Conservation (phyloP, 64 coral and sea anemone species). For the Stichodactyla mertensii region DNA sequence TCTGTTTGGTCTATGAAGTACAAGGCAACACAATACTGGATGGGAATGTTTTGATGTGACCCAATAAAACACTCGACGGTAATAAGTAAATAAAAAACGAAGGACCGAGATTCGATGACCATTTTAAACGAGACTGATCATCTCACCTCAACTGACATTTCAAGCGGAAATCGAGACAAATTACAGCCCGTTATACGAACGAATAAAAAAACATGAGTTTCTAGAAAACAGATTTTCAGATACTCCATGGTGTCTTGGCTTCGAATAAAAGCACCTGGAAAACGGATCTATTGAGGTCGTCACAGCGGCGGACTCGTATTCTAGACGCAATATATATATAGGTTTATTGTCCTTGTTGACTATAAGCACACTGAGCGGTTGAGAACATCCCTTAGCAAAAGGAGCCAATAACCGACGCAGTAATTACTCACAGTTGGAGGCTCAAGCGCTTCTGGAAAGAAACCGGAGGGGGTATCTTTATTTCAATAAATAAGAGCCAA, state of each 20-base stretch:
- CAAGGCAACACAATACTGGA: constrained; percentile 12
- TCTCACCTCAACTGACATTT: background rate
- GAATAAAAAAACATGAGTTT: background rate
- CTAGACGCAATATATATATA: constrained; percentile 25
- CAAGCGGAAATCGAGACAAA: background rate
- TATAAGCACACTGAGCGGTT: constrained; percentile 10
- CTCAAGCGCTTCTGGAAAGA: background rate
- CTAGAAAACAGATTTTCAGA: constrained; percentile 5
- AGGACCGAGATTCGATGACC: background rate
- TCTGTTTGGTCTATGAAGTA: constrained; percentile 9
- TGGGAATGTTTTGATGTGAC: constrained; percentile 3
- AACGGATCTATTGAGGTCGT: background rate
- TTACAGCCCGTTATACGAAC: background rate
- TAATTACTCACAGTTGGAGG: constrained; percentile 12
- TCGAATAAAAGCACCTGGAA: background rate
- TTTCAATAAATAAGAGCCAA: constrained; percentile 16
- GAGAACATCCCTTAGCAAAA: constrained; percentile 16
- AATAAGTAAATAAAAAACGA: constrained; percentile 15
- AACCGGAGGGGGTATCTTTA: constrained; percentile 10
- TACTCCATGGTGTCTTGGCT: constrained; percentile 4
- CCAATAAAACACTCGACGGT: constrained; percentile 13
- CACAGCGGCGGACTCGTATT: background rate
- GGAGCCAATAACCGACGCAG: constrained; percentile 16
- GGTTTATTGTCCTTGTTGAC: constrained; percentile 13
- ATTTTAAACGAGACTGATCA: constrained; percentile 12